Base-by-base conservation (phyloP, 2,888 invertebrate species). In the Parnassius apollo region DNA sequence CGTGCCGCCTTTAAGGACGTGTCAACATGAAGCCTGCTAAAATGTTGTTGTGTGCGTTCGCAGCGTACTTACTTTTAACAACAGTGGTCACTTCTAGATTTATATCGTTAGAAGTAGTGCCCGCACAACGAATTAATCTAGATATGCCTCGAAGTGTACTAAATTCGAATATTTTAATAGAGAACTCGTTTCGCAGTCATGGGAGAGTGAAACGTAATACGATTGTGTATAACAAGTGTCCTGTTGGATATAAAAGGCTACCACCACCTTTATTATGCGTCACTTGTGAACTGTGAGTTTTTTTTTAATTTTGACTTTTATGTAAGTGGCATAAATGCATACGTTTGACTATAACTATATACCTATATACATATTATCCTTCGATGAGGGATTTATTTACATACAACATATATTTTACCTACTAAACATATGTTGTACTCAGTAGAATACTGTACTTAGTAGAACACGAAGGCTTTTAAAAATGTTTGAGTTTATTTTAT, bases 241-340 rank as follows among this genome's bases (percentile, higher is more conserved):
- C 60, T 2, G 18, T 11, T 11, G 35, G 18, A 13, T 13, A 45
- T 9, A 35, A n/a, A 52, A 35, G 25, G 35, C 12, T 45, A 10
- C 22, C 51, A 51, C 22, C 18, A 9, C 22, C 56, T 12, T 12
- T 25, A 44, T 11, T 22, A 46, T 57, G 49, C 12, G 1, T 57
- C 12, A 18, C 48, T 13, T 50, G 58, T 59, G 59, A 53, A 46
- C 9, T 2, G 59, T 59, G 46, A 45, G 52, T 46, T 48, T n/a
- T 48, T 11, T 45, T 45, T 11, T 11, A 2, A 45, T 45, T 4
- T 35, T 35, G 7, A 35, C 35, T 35, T 35, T 35, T 7, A 25
- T 25, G 25, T 25, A 25, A 25, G 25, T 25, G 25, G 7, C 35
- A 7, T 4, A 35, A 35, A 4, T 35, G 35, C 35, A 35, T 35